Conservation (phyloP, 2,888 invertebrate genomes). For the Acanthosepion lycidas region DNA sequence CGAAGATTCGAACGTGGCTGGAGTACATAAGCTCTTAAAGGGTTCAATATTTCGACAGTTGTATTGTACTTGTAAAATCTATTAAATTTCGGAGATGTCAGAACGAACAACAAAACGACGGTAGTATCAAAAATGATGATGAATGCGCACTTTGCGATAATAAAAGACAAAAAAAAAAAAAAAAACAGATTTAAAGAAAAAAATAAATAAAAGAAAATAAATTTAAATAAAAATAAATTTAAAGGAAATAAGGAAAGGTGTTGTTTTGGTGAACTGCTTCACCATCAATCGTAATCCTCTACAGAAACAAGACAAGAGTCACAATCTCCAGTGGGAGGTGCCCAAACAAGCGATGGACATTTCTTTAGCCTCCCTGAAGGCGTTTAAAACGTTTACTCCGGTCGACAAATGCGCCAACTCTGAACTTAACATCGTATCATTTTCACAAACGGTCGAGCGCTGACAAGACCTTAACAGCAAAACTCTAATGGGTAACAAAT, state of each 20-base stretch:
- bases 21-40: too few species aligned
- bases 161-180: neutral
- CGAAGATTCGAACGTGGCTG: too few species aligned
- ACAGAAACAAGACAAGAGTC: neutral
- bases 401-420: neutral
- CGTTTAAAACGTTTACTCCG: neutral
- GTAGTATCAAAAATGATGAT: neutral
- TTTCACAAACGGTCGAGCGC: neutral
- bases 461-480: neutral
- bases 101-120: neutral
- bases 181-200: neutral
- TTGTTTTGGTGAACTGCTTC: neutral
- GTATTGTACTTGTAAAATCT: too few species aligned
- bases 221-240: neutral
- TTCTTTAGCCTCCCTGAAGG: neutral
- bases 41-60: too few species aligned
- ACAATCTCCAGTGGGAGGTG: neutral
- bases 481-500: slow-evolving; percentile 11
- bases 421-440: neutral
- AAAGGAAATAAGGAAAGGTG: neutral
- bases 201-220: too few species aligned
- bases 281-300: neutral
- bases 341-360: neutral
- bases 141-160: neutral
- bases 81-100: too few species aligned